Percentiles rank a stretch among this genome's conserved stretches.
phyloP scores from a whole-genome alignment of 2,797 vertebrate genomes.

The Enteromius mattozi region DNA sequence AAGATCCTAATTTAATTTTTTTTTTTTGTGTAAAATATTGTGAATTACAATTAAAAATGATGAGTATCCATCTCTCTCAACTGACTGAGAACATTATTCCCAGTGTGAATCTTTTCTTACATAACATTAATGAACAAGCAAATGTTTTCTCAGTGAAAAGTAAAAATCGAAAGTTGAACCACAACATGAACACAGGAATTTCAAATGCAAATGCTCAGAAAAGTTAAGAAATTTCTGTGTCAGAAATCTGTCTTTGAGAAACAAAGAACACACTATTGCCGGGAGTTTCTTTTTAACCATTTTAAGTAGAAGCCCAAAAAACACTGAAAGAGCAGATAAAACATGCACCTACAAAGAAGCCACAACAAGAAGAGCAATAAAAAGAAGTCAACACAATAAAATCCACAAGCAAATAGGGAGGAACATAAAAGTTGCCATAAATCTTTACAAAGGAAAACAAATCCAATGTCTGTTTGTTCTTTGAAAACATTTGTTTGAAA shows the following conservation, averaged over 20 bases:
- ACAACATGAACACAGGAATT: constrained; percentile 7
- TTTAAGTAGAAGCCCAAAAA: background rate
- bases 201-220: background rate
- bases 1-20: constrained; percentile 74
- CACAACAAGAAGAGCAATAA: background rate
- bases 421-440: background rate
- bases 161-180: background rate
- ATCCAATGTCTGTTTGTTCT: background rate
- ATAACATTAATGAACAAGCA: constrained; percentile 18
- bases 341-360: constrained; percentile 11
- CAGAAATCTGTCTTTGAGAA: background rate
- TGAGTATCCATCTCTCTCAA: constrained; percentile 9
- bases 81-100: constrained; percentile 27
- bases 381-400: background rate
- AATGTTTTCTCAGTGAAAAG: background rate
- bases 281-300: background rate
- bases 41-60: constrained; percentile 79
- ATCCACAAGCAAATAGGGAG: background rate
- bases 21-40: constrained; percentile 77
- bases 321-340: background rate
- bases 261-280: background rate
- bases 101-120: constrained; percentile 27
- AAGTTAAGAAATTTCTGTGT: background rate
- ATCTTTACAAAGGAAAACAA: background rate
- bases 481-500: background rate